Conservation (phyloP, 2,113 vertebrate species). For the Ariopsis seemanni region DNA sequence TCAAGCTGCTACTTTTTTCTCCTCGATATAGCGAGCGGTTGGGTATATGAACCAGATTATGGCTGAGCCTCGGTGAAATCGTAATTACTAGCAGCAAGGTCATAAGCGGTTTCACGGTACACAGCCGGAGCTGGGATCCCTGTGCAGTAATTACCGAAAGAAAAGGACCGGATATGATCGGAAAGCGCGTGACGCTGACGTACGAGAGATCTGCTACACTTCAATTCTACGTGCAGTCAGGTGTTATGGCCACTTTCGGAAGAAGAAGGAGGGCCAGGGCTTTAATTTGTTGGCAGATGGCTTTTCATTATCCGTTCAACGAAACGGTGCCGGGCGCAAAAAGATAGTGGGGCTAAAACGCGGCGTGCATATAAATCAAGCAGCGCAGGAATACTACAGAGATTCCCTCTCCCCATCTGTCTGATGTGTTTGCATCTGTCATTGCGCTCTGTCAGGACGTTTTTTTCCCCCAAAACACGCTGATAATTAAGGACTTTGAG, state of each 20-base stretch:
- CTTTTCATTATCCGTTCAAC: constrained; percentile 49
- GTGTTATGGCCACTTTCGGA: constrained; percentile 15
- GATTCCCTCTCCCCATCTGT: constrained; percentile 41
- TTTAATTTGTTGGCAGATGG: constrained; percentile 53
- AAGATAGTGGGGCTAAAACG: constrained; percentile 39
- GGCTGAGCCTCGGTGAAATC: not conserved
- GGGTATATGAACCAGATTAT: not conserved
- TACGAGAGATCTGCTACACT: not conserved
- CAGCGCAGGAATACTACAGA: constrained; percentile 32
- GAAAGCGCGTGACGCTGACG: not conserved
- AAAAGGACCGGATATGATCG: not conserved
- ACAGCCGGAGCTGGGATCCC: not conserved
- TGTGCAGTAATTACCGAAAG: not conserved
- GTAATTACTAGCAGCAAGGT: not conserved
- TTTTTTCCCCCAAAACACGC: constrained; percentile 16
- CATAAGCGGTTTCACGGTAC: not conserved
- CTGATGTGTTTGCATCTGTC: constrained; percentile 29
- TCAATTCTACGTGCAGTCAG: not conserved
- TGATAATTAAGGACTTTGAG: constrained; percentile 39
- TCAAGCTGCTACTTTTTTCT: not conserved
- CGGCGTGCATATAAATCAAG: constrained; percentile 40
- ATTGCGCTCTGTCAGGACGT: not conserved
- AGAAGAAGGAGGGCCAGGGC: not conserved
- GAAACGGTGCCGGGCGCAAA: constrained; percentile 36
- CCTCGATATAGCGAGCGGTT: not conserved